Percentiles rank a stretch among this genome's conserved stretches.
Conservation (phyloP, 2,888 invertebrate genomes). For the Tortricodes alternella region DNA sequence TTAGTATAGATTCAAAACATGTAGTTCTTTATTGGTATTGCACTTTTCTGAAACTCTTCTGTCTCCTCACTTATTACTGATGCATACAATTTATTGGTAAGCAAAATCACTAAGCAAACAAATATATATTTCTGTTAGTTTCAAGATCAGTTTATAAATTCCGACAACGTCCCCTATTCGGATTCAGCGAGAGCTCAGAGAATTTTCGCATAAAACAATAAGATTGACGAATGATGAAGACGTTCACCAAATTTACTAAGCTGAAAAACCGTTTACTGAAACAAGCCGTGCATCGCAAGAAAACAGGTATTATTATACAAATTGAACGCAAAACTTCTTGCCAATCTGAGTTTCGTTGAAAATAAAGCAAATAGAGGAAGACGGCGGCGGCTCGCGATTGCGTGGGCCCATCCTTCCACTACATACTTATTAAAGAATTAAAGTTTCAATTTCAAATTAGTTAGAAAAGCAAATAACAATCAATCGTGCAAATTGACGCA, state of each 20-base stretch:
- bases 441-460: constrained; percentile 5
- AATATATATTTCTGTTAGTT: constrained; percentile 5
- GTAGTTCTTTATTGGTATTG: too few relatives aligned
- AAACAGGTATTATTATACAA: constrained; percentile 56
- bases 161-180: constrained; percentile 12
- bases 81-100: background rate
- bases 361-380: constrained; percentile 68
- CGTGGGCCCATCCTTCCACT: constrained; percentile 57
- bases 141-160: constrained; percentile 11
- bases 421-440: constrained; percentile 45
- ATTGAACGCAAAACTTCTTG: constrained; percentile 66
- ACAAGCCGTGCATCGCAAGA: constrained; percentile 47
- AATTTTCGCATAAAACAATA: constrained; percentile 31
- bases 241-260: constrained; percentile 42
- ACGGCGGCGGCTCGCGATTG: constrained; percentile 53
- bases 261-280: constrained; percentile 47
- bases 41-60: too few relatives aligned
- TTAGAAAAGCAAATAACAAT: background rate
- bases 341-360: constrained; percentile 64
- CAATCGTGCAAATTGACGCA: too few relatives aligned
- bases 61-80: too few relatives aligned
- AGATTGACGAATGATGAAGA: constrained; percentile 35
- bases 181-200: constrained; percentile 9
- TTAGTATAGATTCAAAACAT: too few relatives aligned
- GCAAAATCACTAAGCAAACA: background rate